These are phyloP conservation scores for Allobates femoralis DNA, from an alignment of 2,797 vertebrate species.

Conservation along the genomic window DNA sequence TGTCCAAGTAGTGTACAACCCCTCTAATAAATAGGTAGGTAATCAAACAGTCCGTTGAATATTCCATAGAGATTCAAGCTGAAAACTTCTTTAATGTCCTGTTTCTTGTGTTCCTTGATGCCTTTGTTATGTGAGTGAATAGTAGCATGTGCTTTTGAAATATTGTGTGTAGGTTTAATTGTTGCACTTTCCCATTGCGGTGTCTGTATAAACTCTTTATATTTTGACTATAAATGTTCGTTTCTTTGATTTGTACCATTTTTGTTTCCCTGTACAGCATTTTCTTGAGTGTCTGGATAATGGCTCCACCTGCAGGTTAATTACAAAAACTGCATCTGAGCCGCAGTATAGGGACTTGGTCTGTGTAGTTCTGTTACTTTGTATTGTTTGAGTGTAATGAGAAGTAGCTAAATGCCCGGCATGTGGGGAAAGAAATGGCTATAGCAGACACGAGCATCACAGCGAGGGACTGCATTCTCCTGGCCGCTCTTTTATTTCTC, in stretches of 20 bases:
- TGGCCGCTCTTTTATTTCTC: background rate
- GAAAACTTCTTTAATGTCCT: too few species aligned
- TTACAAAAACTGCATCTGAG: conserved; percentile 61
- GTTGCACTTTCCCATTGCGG: rapidly evolving
- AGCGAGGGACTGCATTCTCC: conserved; percentile 30
- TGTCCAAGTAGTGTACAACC: too few species aligned
- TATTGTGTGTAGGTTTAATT: conserved; percentile 66
- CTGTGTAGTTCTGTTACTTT: conserved; percentile 53
- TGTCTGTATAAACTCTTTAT: background rate
- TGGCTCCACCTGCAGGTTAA: conserved; percentile 76
- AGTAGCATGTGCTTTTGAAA: conserved; percentile 76
- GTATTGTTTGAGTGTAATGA: conserved; percentile 63
- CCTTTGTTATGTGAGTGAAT: conserved; percentile 56
- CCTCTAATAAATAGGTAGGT: too few species aligned
- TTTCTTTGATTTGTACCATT: background rate
- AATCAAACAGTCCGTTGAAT: too few species aligned
- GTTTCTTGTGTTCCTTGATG: conserved; percentile 64
- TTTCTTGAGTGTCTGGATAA: conserved; percentile 66
- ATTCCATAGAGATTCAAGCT: too few species aligned
- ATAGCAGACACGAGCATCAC: conserved; percentile 53
- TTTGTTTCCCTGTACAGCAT: background rate
- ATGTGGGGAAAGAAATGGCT: conserved; percentile 49
- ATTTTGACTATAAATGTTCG: background rate
- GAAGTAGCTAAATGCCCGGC: conserved; percentile 62
- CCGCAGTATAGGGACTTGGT: background rate